phyloP scores from a whole-genome alignment of 2,888 invertebrate genomes.

The Rhyacophila evoluta region DNA sequence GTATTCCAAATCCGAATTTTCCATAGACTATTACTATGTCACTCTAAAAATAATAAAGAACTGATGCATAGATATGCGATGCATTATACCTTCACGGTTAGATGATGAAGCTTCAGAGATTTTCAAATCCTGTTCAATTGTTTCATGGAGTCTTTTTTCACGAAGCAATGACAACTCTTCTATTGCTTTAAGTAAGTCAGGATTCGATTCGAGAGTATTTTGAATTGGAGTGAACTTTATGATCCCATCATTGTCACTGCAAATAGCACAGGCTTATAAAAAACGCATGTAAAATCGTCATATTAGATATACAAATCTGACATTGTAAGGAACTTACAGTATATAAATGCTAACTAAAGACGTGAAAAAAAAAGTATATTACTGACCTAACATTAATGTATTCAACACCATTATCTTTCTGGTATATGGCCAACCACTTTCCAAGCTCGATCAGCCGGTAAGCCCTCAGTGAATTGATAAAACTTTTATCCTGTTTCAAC shows the following conservation, averaged over 20 bases:
- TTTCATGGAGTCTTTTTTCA: conserved; percentile 49
- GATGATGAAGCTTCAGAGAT: conserved; percentile 9
- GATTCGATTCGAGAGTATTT: conserved; percentile 43
- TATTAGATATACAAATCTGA: no score
- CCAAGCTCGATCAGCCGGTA: conserved; percentile 60
- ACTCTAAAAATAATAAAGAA: no score
- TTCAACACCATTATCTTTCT: conserved; percentile 56
- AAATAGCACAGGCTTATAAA: no score
- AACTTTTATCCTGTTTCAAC: conserved; percentile 42
- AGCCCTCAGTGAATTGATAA: conserved; percentile 46
- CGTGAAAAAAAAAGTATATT: neutral
- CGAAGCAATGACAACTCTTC: conserved; percentile 46
- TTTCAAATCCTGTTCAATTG: conserved; percentile 28
- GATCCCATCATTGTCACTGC: conserved; percentile 37
- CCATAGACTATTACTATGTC: no score
- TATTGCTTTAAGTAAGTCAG: conserved; percentile 49
- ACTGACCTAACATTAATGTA: conserved; percentile 54
- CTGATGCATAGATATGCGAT: no score
- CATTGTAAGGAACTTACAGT: neutral
- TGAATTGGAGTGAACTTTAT: conserved; percentile 45
- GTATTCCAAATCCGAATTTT: neutral
- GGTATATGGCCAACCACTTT: conserved; percentile 58
- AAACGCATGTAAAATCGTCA: no score
- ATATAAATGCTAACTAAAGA: no score
- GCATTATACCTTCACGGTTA: neutral